phyloP scores from a whole-genome alignment of 2,888 invertebrate genomes.

The Oligia fasciuncula region DNA sequence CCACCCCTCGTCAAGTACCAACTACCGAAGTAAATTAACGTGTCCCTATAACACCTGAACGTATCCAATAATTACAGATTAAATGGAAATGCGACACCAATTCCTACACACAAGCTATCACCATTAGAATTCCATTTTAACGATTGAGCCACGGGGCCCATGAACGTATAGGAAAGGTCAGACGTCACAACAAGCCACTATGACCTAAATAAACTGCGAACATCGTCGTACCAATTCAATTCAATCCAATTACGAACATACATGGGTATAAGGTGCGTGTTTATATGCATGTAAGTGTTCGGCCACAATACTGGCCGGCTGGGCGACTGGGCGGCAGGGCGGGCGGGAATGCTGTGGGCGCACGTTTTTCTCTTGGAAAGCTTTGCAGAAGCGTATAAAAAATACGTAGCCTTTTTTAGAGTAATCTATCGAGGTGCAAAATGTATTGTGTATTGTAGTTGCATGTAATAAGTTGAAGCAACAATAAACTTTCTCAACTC shows the following conservation, averaged over 20 bases:
- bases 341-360: background rate
- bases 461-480: background rate
- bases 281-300: constrained; percentile 38
- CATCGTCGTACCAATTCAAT: constrained; percentile 84
- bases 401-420: background rate
- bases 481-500: background rate
- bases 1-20: background rate
- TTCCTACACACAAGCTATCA: constrained; percentile 60
- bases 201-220: constrained; percentile 84
- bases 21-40: background rate
- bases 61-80: constrained; percentile 49
- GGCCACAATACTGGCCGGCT: constrained; percentile 6
- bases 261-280: constrained; percentile 66
- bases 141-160: constrained; percentile 69
- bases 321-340: background rate
- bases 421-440: too few relatives aligned
- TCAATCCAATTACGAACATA: constrained; percentile 83
- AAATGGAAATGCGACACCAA: constrained; percentile 53
- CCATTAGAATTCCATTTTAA: constrained; percentile 73
- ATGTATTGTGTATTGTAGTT: background rate
- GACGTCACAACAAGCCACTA: constrained; percentile 73
- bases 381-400: background rate
- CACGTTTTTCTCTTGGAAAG: background rate
- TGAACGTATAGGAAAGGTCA: constrained; percentile 74
- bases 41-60: constrained; percentile 18